A percentile compares a stretch with the other conserved stretches of the same genome.
These are phyloP conservation scores for Meloidogyne hapla DNA, from an alignment of 1,140 invertebrate species.

Conservation along the genomic window DNA sequence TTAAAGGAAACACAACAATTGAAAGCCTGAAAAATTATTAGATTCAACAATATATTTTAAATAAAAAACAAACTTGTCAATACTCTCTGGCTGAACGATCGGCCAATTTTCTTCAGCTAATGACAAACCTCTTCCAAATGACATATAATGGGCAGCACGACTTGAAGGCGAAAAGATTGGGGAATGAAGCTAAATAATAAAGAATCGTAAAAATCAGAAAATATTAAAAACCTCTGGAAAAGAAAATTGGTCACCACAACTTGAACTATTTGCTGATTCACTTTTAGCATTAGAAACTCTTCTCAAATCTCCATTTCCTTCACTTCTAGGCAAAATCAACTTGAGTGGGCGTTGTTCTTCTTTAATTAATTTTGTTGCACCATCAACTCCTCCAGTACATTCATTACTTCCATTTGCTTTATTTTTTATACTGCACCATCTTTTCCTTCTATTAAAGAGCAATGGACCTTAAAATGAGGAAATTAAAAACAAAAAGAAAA, in stretches of 20 bases:
- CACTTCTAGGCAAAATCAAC: not conserved
- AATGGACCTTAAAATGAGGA: not conserved
- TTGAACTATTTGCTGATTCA: not conserved
- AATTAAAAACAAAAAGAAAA: not conserved
- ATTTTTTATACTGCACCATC: not conserved
- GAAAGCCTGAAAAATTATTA: conserved; percentile 34
- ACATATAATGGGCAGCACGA: conserved; percentile 21
- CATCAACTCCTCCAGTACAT: not conserved
- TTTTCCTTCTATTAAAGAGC: not conserved
- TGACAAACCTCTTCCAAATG: conserved; percentile 7
- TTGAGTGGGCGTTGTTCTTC: conserved; percentile 4
- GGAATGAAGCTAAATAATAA: not conserved
- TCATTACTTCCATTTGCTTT: not conserved
- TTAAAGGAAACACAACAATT: conserved; percentile 61
- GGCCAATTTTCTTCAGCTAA: conserved; percentile 21
- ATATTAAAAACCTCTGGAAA: not conserved
- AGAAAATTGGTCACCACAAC: not conserved
- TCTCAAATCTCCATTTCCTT: not conserved
- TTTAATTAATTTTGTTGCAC: not conserved
- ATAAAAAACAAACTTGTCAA: conserved; percentile 48
- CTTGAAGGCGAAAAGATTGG: conserved; percentile 38
- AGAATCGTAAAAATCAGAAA: not conserved
- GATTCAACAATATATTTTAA: not conserved
- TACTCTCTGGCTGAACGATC: conserved; percentile 54
- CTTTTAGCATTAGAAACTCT: not conserved